Percentiles rank a stretch among this genome's conserved stretches.
Conservation (phyloP, 1,140 invertebrate species). For the Kradibia gibbosae region DNA sequence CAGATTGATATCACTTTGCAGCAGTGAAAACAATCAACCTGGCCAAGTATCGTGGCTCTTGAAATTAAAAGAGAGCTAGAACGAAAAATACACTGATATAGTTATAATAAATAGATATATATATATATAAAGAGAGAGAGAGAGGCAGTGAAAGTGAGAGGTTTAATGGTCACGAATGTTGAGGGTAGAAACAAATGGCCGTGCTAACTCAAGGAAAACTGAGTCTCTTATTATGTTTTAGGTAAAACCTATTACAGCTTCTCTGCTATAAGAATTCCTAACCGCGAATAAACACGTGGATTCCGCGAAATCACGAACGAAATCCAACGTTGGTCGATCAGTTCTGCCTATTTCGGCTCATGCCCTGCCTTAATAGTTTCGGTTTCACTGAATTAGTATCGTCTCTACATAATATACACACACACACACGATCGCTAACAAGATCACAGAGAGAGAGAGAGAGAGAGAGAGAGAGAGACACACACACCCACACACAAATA, state of each 20-base stretch:
- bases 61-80: slow-evolving; percentile 6
- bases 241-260: slow-evolving; percentile 31
- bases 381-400: not conserved
- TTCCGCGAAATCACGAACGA: slow-evolving; percentile 6
- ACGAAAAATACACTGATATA: too few species aligned
- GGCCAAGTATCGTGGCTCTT: not conserved
- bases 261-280: too few species aligned
- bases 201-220: not conserved
- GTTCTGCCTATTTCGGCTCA: not conserved
- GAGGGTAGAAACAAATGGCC: not conserved
- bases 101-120: not conserved
- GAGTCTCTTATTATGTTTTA: slow-evolving; percentile 34
- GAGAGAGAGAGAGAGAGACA: too few species aligned
- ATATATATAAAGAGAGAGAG: not conserved
- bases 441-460: too few species aligned
- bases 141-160: not conserved
- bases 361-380: not conserved
- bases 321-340: not conserved
- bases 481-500: too few species aligned
- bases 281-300: not conserved
- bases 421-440: too few species aligned
- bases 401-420: too few species aligned
- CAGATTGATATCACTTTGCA: slow-evolving; percentile 32
- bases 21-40: slow-evolving; percentile 37
- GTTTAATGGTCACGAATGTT: slow-evolving; percentile 42